These are phyloP conservation scores for Seira musarum DNA, from an alignment of 2,888 invertebrate species.

Conservation along the genomic window DNA sequence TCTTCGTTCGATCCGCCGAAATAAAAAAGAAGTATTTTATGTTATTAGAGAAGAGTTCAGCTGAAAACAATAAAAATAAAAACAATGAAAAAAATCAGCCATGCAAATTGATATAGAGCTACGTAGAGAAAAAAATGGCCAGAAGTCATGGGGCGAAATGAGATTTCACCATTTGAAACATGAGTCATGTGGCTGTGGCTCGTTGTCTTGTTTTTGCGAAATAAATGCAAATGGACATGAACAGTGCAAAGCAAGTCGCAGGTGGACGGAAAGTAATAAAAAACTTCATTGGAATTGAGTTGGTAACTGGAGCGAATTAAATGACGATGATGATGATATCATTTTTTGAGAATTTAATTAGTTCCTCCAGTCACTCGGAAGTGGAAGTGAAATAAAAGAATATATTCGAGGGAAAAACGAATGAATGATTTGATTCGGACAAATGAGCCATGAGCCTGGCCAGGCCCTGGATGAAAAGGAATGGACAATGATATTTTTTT, in stretches of 20 bases:
- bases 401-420: no score
- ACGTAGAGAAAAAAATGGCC: no score
- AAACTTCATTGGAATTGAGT: neutral
- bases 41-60: neutral
- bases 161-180: conserved; percentile 18
- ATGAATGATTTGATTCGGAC: no score
- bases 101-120: neutral
- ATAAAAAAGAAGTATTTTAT: conserved; percentile 6
- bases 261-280: conserved; percentile 23
- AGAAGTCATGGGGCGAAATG: conserved; percentile 13
- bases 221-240: neutral
- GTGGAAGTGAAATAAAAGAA: no score
- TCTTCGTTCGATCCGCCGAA: conserved; percentile 1
- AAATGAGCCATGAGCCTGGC: no score
- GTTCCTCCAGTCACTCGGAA: conserved; percentile 23
- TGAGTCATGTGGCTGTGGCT: conserved; percentile 5
- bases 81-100: neutral
- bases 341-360: conserved; percentile 32
- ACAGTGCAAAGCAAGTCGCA: no score
- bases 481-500: no score
- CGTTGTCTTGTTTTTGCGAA: neutral
- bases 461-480: no score
- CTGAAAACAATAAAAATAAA: conserved; percentile 9
- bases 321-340: conserved; percentile 15
- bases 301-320: no score